phyloP scores from a whole-genome alignment of 2,888 invertebrate genomes.

The Scelioninae gen. 1 region DNA sequence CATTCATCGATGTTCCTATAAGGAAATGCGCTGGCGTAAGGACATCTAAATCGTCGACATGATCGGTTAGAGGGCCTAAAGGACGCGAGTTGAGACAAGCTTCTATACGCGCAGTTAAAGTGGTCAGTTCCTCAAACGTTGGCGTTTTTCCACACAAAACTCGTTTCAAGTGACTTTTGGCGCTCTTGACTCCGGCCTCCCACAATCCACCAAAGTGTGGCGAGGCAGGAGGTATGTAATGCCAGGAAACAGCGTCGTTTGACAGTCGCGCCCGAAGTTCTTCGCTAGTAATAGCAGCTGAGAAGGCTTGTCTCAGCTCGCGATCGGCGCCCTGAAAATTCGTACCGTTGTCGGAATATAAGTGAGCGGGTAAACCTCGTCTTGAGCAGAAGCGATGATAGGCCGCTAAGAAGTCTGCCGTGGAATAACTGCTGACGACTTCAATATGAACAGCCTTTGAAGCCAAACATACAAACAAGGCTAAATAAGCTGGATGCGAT shows the following conservation, averaged over 20 bases:
- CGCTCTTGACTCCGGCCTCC: no score
- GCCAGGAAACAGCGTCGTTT: no score
- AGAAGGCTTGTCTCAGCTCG: not conserved
- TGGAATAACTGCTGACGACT: constrained; percentile 4
- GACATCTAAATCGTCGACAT: not conserved
- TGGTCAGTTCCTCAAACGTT: not conserved
- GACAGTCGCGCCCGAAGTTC: not conserved
- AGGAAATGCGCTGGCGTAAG: no score
- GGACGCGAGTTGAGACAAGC: constrained; percentile 5
- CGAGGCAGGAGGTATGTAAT: no score
- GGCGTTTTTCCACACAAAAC: not conserved
- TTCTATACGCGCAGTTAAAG: no score
- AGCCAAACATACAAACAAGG: constrained; percentile 8
- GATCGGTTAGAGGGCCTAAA: not conserved
- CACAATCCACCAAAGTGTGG: no score
- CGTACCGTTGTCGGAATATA: constrained; percentile 1
- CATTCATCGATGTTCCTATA: not conserved
- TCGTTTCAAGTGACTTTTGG: not conserved
- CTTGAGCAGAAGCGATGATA: no score
- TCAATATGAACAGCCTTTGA: constrained; percentile 4
- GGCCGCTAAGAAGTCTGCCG: no score
- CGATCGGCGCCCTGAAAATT: no score
- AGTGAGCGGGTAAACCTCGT: not conserved
- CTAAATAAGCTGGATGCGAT: constrained; percentile 3
- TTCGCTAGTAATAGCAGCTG: not conserved